phyloP scores from a whole-genome alignment of 2,888 invertebrate genomes.

The Erynnis tages region DNA sequence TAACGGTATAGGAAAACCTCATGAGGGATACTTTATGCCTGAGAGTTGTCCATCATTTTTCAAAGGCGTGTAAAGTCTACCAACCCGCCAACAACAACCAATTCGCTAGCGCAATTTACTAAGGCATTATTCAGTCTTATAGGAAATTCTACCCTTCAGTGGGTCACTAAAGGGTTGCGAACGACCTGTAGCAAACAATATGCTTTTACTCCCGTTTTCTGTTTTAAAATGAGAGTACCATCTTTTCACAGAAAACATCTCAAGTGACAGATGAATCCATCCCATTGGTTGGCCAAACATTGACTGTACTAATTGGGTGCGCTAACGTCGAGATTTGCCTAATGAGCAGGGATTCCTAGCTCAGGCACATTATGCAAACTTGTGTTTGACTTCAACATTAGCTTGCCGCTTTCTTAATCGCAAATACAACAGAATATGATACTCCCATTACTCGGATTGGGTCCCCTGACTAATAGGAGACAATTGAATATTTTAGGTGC shows the following conservation, averaged over 20 bases:
- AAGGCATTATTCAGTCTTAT: too few relatives aligned
- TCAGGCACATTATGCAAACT: slow-evolving; percentile 72
- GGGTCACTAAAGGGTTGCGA: too few relatives aligned
- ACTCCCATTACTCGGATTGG: slow-evolving; percentile 36
- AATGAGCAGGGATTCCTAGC: slow-evolving; percentile 69
- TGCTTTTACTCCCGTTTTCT: too few relatives aligned
- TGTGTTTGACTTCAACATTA: slow-evolving; percentile 71
- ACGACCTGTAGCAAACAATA: too few relatives aligned
- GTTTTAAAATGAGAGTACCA: too few relatives aligned
- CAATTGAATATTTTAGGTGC: slow-evolving; percentile 32
- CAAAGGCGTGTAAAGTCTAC: too few relatives aligned
- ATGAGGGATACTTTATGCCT: too few relatives aligned
- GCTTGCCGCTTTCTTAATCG: slow-evolving; percentile 56
- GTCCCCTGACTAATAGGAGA: slow-evolving; percentile 30
- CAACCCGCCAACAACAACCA: too few relatives aligned
- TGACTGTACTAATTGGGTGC: slow-evolving; percentile 73
- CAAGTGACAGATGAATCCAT: slow-evolving; percentile 48
- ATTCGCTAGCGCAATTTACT: too few relatives aligned
- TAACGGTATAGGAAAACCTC: too few relatives aligned
- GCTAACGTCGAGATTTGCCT: slow-evolving; percentile 72
- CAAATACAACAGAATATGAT: slow-evolving; percentile 53
- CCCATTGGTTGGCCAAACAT: slow-evolving; percentile 70
- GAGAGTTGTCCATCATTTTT: too few relatives aligned
- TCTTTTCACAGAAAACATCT: slow-evolving; percentile 21
- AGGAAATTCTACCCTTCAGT: too few relatives aligned